These are phyloP conservation scores for Apocrypta bakeri DNA, from an alignment of 1,140 invertebrate species.

Conservation along the genomic window DNA sequence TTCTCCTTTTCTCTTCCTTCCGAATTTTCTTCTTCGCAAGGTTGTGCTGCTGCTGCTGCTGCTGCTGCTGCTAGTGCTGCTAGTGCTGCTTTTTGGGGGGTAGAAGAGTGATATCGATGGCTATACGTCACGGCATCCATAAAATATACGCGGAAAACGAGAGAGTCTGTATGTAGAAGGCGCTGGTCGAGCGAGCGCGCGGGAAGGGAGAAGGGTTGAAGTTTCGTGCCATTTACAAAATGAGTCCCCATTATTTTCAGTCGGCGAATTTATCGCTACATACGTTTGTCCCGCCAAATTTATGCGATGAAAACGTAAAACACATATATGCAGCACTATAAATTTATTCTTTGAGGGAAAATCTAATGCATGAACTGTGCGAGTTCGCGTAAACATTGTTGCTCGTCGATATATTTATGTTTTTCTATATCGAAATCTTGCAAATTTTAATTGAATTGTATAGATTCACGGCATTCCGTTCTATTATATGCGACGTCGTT, in stretches of 20 bases:
- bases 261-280: constrained; percentile 67
- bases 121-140: constrained; percentile 58
- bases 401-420: not conserved
- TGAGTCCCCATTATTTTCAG: constrained; percentile 72
- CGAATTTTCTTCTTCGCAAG: not conserved
- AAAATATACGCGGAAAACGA: constrained; percentile 50
- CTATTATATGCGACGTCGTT: no score
- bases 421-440: constrained; percentile 7
- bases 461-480: no score
- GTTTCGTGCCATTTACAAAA: constrained; percentile 73
- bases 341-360: constrained; percentile 57
- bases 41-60: constrained; percentile 34
- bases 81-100: constrained; percentile 18
- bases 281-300: constrained; percentile 70
- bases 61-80: not conserved
- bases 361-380: constrained; percentile 45
- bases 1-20: not conserved
- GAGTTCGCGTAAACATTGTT: constrained; percentile 11
- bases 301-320: constrained; percentile 71
- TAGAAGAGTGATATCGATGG: constrained; percentile 58
- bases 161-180: not conserved
- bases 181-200: constrained; percentile 3
- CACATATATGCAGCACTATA: constrained; percentile 67
- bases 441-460: not conserved
- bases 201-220: constrained; percentile 55